These are phyloP conservation scores for Trichonephila clavipes DNA, from an alignment of 1,140 invertebrate species.

Conservation along the genomic window DNA sequence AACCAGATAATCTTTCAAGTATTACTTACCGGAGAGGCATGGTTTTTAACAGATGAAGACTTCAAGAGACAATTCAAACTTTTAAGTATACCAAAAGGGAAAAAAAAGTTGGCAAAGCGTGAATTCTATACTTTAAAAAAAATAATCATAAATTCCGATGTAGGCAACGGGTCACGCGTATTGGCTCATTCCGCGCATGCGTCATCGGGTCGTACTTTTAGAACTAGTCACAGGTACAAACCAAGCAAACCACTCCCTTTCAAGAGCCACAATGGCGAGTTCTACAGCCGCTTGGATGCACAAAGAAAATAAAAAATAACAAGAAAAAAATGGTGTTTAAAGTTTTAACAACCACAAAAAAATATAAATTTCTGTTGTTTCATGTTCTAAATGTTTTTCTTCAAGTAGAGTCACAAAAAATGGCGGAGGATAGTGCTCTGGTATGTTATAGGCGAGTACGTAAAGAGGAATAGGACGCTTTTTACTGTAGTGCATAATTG, in stretches of 20 bases:
- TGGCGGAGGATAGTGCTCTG: neutral
- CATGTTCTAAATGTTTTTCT: slow-evolving; percentile 59
- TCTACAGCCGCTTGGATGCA: slow-evolving; percentile 57
- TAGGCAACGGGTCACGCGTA: neutral
- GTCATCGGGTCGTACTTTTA: neutral
- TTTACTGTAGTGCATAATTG: too few relatives aligned
- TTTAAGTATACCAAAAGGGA: neutral
- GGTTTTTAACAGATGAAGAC: neutral
- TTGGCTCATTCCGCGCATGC: neutral
- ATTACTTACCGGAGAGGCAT: neutral
- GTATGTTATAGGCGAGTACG: neutral
- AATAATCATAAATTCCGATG: neutral
- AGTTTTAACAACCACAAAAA: slow-evolving; percentile 25
- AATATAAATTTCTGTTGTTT: slow-evolving; percentile 13
- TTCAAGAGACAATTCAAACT: neutral
- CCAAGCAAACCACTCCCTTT: slow-evolving; percentile 30
- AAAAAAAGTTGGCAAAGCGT: too few relatives aligned
- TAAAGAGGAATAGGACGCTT: slow-evolving; percentile 13
- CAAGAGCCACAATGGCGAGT: slow-evolving; percentile 41
- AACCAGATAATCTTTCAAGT: slow-evolving; percentile 1
- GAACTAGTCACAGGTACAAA: slow-evolving; percentile 47
- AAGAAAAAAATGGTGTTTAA: slow-evolving; percentile 56
- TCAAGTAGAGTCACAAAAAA: slow-evolving; percentile 27
- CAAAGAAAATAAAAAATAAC: slow-evolving; percentile 26
- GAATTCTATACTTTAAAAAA: too few relatives aligned